A percentile compares a stretch with the other conserved stretches of the same genome.
phyloP scores from a whole-genome alignment of 2,888 invertebrate genomes.

The Deilephila elpenor region DNA sequence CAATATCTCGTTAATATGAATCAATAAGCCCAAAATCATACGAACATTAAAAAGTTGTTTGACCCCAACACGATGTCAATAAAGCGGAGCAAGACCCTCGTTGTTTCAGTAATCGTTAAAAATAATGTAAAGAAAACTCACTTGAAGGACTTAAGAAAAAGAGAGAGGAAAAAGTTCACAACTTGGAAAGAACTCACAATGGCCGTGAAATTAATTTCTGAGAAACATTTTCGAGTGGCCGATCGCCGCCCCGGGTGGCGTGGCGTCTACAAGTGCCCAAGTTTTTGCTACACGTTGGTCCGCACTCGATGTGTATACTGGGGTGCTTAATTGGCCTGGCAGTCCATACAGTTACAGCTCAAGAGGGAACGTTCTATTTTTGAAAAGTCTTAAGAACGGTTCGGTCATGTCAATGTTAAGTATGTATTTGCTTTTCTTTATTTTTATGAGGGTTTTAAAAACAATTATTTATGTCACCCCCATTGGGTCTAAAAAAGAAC shows the following conservation, averaged over 20 bases:
- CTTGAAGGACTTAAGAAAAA: conserved; percentile 27
- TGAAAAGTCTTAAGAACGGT: not conserved
- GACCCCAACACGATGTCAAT: conserved; percentile 12
- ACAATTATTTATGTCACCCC: too few species aligned
- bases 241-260: conserved; percentile 44
- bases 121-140: conserved; percentile 26
- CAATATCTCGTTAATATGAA: not conserved
- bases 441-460: too few species aligned
- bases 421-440: too few species aligned
- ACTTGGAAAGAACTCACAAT: conserved; percentile 41
- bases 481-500: too few species aligned
- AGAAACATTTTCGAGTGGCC: conserved; percentile 42
- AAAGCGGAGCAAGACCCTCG: not conserved
- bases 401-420: not conserved
- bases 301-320: not conserved
- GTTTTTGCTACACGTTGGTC: conserved; percentile 25
- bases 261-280: conserved; percentile 30
- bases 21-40: not conserved
- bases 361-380: not conserved
- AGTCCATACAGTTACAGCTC: not conserved
- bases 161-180: conserved; percentile 32
- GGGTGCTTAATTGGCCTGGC: conserved; percentile 2
- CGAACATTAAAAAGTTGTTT: conserved; percentile 11
- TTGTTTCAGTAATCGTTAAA: conserved; percentile 18
- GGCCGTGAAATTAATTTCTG: conserved; percentile 45